Base-by-base conservation (phyloP, 2,113 vertebrate genomes). In the Megaceryle maxima region DNA sequence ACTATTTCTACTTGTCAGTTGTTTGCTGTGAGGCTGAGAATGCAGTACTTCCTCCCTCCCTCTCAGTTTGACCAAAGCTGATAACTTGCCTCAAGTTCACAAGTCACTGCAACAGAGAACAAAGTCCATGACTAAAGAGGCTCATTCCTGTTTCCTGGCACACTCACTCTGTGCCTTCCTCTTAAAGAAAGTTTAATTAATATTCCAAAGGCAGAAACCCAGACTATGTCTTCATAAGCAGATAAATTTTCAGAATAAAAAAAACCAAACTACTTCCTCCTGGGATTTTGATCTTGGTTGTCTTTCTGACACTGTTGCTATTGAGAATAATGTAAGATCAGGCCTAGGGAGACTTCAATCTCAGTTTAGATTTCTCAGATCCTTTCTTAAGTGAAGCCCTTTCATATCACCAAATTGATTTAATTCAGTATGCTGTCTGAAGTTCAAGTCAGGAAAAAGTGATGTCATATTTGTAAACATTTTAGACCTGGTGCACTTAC, bases 1-100 rank as follows among this genome's bases (percentile, higher is more conserved):
- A 90, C 29, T 60, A 63, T 94, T 97, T 97, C 80, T 67, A 41
- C 83, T 79, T 96, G 91, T 90, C 89, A 96, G 87, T 77, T 29
- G 1, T 87, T 95, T 89, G 69, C 91, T 92, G 21, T 74, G 73
- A 94, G 80, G 48, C 91, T 94, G 77, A 85, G 77, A 93, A 80
- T 48, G 50, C 9, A 5, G 25, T 14, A 41, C 43, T 67, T 75
- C n/a, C 73, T 56, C 73, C 56, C 87, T 51, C 46, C 60, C 70
- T 51, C 88, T 48, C 53, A 72, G 48, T 73, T 92, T 64, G 76
- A 77, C 66, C 59, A 15, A 17, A 92, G 88, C 63, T 84, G 50
- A n/a, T 92, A 89, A 90, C 66, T 87, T 89, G 48, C 74, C 55
- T 69, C 44, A 82, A 57, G 59, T 92, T 92, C 75, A 90, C 68